Evolutionary conservation across 2,113 vertebrate genomes (phyloP), one percentile per base, ranked within the genome.

Genomic region (Hystrix cristata): DNA sequence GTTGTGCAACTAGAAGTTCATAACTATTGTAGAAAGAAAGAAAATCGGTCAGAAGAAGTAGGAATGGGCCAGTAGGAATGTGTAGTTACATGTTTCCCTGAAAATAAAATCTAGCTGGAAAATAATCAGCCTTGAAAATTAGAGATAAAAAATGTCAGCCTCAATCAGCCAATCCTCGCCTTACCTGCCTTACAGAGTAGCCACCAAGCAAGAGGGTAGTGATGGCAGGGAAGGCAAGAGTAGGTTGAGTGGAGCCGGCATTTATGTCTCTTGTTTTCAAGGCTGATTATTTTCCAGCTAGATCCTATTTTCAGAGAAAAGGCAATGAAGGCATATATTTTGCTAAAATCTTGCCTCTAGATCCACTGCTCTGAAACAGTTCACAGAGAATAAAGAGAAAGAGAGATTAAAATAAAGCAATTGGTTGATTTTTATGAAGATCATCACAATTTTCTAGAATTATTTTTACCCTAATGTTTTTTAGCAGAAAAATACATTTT

Each of bases 401-500:
- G n/a, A 53, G 31, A 84, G 55, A 34, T 62, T 19, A 23, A 79
- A 53, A 12, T 13, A 87, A 81, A 67, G 25, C 46, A 34, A 83
- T 12, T 51, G n/a, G 51, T 74, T 86, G 53, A 74, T 64, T 89
- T 91, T 76, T 60, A 21, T 59, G 59, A 38, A 46, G 21, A 78
- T 81, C 13, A 76, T 85, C 11, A 46, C 74, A 69, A 62, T 83
- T 84, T 81, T 51, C 15, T 62, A 23, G 25, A 87, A 80, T 87
- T 81, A 25, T 23, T 82, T 10, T 90, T 72, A 55, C 51, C 83
- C 46, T 87, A 59, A 91, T 57, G 38, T 91, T 72, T 65, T 10
- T 64, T 76, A 74, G 19, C 43, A 74, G 19, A 67, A 74, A 72
- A 94, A 69, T n/a, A 80, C 1, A 74, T 87, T 90, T 94, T 29